Conservation (phyloP, 2,113 vertebrate species). For the Pitta sordida region DNA sequence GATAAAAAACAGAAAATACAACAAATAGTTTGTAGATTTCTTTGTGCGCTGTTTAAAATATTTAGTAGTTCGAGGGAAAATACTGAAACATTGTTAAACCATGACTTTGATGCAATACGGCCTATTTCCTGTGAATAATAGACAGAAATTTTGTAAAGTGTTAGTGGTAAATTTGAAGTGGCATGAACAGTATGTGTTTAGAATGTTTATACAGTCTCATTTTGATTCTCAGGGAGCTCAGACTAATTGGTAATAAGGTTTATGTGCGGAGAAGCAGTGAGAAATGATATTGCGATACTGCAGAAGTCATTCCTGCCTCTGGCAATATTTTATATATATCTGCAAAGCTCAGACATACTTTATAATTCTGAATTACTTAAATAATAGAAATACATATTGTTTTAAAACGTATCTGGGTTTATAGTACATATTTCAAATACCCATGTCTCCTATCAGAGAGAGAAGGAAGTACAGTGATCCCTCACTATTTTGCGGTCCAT, state of each 20-base stretch:
- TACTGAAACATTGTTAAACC: neutral
- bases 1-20: conserved; percentile 19
- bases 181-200: conserved; percentile 51
- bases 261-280: conserved; percentile 2
- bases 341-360: conserved; percentile 43
- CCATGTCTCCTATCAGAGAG: neutral
- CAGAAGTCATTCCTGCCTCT: conserved; percentile 11
- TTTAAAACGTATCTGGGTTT: conserved; percentile 27
- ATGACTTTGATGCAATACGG: neutral
- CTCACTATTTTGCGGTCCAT: no score
- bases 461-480: neutral
- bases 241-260: conserved; percentile 67
- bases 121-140: conserved; percentile 29
- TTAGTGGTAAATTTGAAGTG: conserved; percentile 62
- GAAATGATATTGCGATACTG: conserved; percentile 10
- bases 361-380: conserved; percentile 60
- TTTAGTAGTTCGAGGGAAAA: neutral
- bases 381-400: conserved; percentile 57
- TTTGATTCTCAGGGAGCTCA: conserved; percentile 40
- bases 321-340: conserved; percentile 37
- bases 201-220: conserved; percentile 45
- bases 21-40: neutral
- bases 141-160: conserved; percentile 50
- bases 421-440: neutral
- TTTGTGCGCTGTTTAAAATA: neutral